Base-by-base conservation (phyloP, 1,140 invertebrate species). In the Drosophila paulistorum region DNA sequence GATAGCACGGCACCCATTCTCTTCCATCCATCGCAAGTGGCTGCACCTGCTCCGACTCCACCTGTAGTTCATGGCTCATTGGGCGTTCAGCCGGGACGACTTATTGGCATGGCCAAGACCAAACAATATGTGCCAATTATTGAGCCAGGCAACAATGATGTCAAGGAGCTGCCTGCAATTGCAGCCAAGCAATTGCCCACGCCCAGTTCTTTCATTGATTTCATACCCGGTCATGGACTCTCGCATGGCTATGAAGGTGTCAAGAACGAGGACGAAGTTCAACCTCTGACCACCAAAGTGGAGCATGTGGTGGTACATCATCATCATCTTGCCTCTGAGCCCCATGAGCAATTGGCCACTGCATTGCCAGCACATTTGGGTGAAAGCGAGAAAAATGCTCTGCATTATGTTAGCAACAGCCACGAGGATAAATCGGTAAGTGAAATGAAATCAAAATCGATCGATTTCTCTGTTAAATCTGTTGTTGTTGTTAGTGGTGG, bases 51-150 rank as follows among this genome's bases (percentile, higher is more conserved):
- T 6, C 55, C 23, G 17, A 59, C 59, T 35, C 33, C 68, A 0
- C 72, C 80, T 5, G 17, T 35, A 7, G 71, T 77, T 20, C 80
- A 74, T 7, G 67, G 71, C 2, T 58, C 77, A 2, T 55, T 89
- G 20, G 73, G 81, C 9, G 62, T 81, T 3, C 77, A 89, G 23
- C 89, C 75, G 1, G 89, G 89, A 6, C 76, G 89, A 0, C 69
- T 87, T 2, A 85, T 91, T 14, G 83, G 83, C 59, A 87, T 86
- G 83, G 83, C 76, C 59, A 86, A 86, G 26, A 76, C 81, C 9
- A 91, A 91, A 35, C 82, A 91, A 57, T 91, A 91, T 64, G 86
- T 91, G 37, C 90, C 90, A 11, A 91, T 91, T 42, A 80, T 91
- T 11, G 90, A 91, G 45, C 71, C 84, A 1, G 74, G 74, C 11